Evolutionary conservation across 1,140 invertebrate species (phyloP).

Genomic region (Aphis craccivora): DNA sequence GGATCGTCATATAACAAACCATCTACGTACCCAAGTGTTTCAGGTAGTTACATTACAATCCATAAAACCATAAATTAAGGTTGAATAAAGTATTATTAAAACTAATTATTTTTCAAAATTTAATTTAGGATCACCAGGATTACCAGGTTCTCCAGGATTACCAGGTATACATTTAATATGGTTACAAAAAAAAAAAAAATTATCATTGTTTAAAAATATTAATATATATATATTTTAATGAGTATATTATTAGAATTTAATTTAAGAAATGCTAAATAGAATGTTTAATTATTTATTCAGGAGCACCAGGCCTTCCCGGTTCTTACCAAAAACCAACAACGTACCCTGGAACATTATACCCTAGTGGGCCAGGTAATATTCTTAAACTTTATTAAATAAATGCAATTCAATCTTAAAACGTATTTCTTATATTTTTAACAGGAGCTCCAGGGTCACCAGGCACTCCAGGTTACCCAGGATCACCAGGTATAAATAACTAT

Average conservation of each 20-base stretch:
- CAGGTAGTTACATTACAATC: not conserved
- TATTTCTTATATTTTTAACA: slow-evolving; percentile 50
- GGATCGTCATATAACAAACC: slow-evolving; percentile 59
- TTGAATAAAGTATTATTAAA: not conserved
- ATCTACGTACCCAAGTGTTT: slow-evolving; percentile 34
- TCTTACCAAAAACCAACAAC: slow-evolving; percentile 24
- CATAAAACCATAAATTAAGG: too few species aligned
- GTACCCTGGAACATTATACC: slow-evolving; percentile 13
- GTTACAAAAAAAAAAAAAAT: not conserved
- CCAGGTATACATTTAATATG: slow-evolving; percentile 35
- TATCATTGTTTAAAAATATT: too few species aligned
- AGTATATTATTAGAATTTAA: not conserved
- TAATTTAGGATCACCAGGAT: slow-evolving; percentile 60
- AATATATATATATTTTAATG: too few species aligned
- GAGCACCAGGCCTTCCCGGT: slow-evolving; percentile 19
- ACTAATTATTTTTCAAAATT: not conserved
- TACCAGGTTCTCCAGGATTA: slow-evolving; percentile 59
- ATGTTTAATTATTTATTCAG: not conserved
- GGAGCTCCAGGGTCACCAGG: slow-evolving; percentile 60
- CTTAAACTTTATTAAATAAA: not conserved
- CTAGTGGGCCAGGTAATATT: not conserved
- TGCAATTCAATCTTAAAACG: slow-evolving; percentile 23
- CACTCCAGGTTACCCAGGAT: slow-evolving; percentile 56
- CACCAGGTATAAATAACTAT: slow-evolving; percentile 3
- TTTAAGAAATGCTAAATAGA: not conserved